A percentile compares a stretch with the other conserved stretches of the same genome.
These are phyloP conservation scores for Poliocrania exsul DNA, from an alignment of 2,797 vertebrate species.

Conservation along the genomic window DNA sequence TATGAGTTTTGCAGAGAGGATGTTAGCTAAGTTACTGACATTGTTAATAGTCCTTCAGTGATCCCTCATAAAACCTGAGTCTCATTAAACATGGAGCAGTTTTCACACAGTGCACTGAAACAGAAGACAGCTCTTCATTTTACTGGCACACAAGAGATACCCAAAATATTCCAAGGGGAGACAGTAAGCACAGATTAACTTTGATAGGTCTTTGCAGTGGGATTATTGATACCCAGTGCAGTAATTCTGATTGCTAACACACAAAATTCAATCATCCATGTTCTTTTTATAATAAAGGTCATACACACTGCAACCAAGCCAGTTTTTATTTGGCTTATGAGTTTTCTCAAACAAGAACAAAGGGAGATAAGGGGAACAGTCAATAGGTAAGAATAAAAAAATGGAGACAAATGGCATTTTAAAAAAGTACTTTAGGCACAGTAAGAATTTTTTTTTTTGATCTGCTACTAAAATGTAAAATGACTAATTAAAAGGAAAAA, in stretches of 20 bases:
- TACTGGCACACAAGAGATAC: background rate
- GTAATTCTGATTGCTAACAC: background rate
- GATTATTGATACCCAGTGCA: background rate
- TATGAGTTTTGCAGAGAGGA: background rate
- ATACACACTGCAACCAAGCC: background rate
- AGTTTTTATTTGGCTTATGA: background rate
- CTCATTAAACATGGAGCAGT: background rate
- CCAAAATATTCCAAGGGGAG: background rate
- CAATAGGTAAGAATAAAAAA: background rate
- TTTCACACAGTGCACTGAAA: background rate
- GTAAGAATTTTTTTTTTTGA: background rate
- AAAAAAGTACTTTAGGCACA: fast-evolving
- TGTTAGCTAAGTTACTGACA: background rate
- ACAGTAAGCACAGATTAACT: background rate
- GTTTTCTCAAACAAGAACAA: background rate
- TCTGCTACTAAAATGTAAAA: background rate
- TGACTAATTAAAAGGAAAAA: background rate
- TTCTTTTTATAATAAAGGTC: background rate
- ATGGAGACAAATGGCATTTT: fast-evolving
- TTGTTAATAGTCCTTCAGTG: background rate
- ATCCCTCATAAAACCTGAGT: background rate
- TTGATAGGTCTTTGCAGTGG: background rate
- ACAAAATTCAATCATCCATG: background rate
- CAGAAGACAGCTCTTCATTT: background rate
- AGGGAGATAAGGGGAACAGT: background rate